Percentiles rank a stretch among this genome's conserved stretches.
Conservation (phyloP, 2,888 invertebrate species). For the Conops quadrifasciatus region DNA sequence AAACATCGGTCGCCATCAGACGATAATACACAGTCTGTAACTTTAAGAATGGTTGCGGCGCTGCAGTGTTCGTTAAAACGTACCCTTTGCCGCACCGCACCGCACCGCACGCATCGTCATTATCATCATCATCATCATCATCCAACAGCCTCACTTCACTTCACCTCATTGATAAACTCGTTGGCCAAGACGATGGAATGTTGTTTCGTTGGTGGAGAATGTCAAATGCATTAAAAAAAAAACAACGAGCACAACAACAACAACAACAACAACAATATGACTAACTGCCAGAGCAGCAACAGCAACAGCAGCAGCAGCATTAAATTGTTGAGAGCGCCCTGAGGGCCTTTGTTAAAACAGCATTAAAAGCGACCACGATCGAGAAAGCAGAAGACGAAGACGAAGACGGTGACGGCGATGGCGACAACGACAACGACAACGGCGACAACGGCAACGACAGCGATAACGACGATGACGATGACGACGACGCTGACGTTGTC, state of each 20-base stretch:
- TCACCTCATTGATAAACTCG: conserved; percentile 4
- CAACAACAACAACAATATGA: conserved; percentile 37
- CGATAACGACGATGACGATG: too few species aligned
- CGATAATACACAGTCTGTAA: conserved; percentile 17
- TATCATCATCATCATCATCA: neutral
- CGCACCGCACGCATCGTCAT: neutral
- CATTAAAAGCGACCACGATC: conserved; percentile 34
- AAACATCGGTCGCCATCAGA: neutral
- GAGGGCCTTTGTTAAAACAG: conserved; percentile 52
- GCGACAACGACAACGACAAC: too few species aligned
- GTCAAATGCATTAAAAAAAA: conserved; percentile 39
- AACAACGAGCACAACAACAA: conserved; percentile 19
- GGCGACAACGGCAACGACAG: too few species aligned
- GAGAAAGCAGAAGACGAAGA: too few species aligned
- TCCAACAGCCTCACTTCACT: neutral
- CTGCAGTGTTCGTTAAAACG: neutral
- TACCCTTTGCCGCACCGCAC: neutral
- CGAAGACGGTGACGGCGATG: neutral
- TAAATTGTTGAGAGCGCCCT: conserved; percentile 62
- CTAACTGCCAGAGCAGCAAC: conserved; percentile 39
- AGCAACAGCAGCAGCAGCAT: conserved; percentile 41
- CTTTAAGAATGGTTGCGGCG: conserved; percentile 36
- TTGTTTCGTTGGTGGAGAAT: conserved; percentile 32
- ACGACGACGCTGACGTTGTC: neutral
- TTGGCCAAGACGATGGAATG: conserved; percentile 27